These are phyloP conservation scores for Chrysolina haemoptera DNA, from an alignment of 2,888 invertebrate species.

Conservation along the genomic window DNA sequence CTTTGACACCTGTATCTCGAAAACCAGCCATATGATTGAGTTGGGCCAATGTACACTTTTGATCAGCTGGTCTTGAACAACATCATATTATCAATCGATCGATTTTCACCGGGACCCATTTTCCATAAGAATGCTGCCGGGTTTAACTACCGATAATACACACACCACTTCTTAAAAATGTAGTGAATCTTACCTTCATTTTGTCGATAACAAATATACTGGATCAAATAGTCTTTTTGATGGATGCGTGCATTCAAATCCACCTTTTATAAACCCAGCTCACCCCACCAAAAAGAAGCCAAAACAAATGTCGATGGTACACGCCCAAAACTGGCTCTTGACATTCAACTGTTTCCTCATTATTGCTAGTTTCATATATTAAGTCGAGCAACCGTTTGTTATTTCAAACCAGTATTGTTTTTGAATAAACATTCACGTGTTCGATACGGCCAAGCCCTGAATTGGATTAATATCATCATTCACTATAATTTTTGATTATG, in stretches of 20 bases:
- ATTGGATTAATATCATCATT: not conserved
- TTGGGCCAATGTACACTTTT: too few species aligned
- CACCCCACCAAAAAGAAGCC: slow-evolving; percentile 21
- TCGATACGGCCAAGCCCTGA: slow-evolving; percentile 14
- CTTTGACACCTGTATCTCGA: too few species aligned
- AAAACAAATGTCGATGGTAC: slow-evolving; percentile 27
- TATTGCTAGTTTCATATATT: slow-evolving; percentile 25
- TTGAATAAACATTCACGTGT: slow-evolving; percentile 15
- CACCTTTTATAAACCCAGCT: slow-evolving; percentile 26
- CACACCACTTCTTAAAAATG: too few species aligned
- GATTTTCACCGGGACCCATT: too few species aligned
- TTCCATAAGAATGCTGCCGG: too few species aligned
- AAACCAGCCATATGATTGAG: too few species aligned
- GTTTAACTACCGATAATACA: too few species aligned
- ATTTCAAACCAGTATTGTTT: slow-evolving; percentile 18
- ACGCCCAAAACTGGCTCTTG: slow-evolving; percentile 52
- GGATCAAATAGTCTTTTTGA: slow-evolving; percentile 24
- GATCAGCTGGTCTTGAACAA: too few species aligned
- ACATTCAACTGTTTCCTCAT: slow-evolving; percentile 51
- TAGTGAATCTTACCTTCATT: slow-evolving; percentile 37
- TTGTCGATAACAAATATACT: slow-evolving; percentile 17
- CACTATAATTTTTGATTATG: slow-evolving; percentile 5
- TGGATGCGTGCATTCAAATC: not conserved
- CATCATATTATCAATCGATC: too few species aligned
- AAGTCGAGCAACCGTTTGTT: slow-evolving; percentile 24